These are phyloP conservation scores for Cydia pomonella DNA, from an alignment of 1,140 invertebrate species.

Conservation along the genomic window DNA sequence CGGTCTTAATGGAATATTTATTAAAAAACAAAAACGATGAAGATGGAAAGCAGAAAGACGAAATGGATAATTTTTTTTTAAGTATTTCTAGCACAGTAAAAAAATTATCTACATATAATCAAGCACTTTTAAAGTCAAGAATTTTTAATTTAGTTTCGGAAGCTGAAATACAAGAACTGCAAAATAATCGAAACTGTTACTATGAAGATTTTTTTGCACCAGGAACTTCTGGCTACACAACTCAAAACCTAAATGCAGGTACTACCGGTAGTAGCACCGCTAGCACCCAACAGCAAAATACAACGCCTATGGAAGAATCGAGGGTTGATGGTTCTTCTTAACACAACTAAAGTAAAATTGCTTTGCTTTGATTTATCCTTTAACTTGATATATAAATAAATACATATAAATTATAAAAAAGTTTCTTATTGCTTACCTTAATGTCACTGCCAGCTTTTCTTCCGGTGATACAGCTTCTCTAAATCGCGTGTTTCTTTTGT, in stretches of 20 bases:
- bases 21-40: conserved; percentile 34
- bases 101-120: conserved; percentile 47
- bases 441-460: neutral
- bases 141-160: conserved; percentile 47
- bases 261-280: conserved; percentile 21
- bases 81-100: conserved; percentile 48
- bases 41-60: conserved; percentile 35
- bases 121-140: conserved; percentile 45
- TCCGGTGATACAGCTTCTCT: neutral
- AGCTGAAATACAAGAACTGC: conserved; percentile 37
- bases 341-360: conserved; percentile 18
- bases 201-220: conserved; percentile 17
- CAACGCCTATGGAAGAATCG: conserved; percentile 23
- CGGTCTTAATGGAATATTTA: no score
- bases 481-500: neutral
- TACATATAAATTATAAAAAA: conserved; percentile 23
- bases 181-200: conserved; percentile 12
- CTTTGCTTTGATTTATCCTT: conserved; percentile 19
- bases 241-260: conserved; percentile 28
- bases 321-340: conserved; percentile 12
- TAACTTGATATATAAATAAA: conserved; percentile 29
- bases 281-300: conserved; percentile 21
- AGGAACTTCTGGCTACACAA: conserved; percentile 26
- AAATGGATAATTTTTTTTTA: conserved; percentile 47
- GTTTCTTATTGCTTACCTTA: conserved; percentile 13